Conservation (phyloP, 2,113 vertebrate species). For the Sisor rabdophorus region DNA sequence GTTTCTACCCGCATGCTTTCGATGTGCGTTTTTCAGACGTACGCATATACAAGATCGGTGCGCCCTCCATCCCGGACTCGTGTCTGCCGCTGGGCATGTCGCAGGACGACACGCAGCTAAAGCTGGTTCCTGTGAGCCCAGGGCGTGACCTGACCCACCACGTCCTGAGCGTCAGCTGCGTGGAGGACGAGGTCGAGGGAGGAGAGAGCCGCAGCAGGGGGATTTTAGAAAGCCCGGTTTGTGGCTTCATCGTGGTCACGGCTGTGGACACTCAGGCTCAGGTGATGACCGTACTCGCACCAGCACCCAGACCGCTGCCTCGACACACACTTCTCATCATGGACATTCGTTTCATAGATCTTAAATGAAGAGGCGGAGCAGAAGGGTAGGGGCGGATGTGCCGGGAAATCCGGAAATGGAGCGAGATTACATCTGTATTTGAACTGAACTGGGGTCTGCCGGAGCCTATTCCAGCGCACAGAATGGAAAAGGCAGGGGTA, state of each 20-base stretch:
- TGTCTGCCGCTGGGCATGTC: constrained; percentile 96
- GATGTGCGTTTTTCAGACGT: constrained; percentile 96
- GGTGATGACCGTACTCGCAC: constrained; percentile 90
- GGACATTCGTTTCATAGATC: constrained; percentile 98
- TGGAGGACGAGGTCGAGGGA: constrained; percentile 77
- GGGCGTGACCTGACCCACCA: constrained; percentile 95
- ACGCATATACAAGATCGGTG: constrained; percentile 95
- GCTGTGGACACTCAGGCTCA: constrained; percentile 88
- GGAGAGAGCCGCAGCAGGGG: constrained; percentile 52
- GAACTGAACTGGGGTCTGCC: constrained; percentile 5
- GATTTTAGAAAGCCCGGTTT: constrained; percentile 85
- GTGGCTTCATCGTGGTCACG: constrained; percentile 94
- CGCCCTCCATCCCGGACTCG: constrained; percentile 94
- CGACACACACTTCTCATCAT: constrained; percentile 94
- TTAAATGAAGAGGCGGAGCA: constrained; percentile 66
- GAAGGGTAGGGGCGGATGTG: not conserved
- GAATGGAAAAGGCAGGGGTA: no score
- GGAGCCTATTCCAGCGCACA: no score
- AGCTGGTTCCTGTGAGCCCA: constrained; percentile 90
- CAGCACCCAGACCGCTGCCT: constrained; percentile 86
- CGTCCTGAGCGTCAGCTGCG: constrained; percentile 89
- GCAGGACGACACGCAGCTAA: constrained; percentile 96
- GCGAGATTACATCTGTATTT: not conserved
- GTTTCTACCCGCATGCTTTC: constrained; percentile 92
- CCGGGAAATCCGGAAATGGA: not conserved